phyloP scores from a whole-genome alignment of 2,888 invertebrate genomes.

The Eupithecia tripunctaria region DNA sequence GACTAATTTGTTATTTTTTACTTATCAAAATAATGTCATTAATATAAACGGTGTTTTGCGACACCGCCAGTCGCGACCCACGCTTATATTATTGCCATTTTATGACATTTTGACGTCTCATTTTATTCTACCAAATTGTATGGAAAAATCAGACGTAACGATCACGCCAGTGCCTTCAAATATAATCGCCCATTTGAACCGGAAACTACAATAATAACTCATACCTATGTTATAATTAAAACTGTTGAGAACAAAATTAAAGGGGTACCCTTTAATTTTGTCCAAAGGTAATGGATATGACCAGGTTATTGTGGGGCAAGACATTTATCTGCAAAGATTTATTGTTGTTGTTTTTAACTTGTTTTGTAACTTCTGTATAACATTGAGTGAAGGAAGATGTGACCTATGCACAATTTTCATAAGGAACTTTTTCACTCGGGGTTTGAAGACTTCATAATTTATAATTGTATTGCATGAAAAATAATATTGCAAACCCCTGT shows the following conservation, averaged over 20 bases:
- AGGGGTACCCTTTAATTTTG: no score
- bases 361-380: no score
- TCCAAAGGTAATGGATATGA: neutral
- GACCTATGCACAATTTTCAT: no score
- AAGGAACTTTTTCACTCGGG: no score
- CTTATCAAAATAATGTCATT: neutral
- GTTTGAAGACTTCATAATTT: no score
- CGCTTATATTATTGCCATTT: conserved; percentile 6
- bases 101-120: no score
- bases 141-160: no score
- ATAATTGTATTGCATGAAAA: neutral
- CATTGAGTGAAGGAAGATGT: no score
- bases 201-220: neutral
- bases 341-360: no score
- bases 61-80: neutral
- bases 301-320: neutral
- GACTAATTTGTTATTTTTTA: neutral
- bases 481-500: neutral
- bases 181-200: neutral
- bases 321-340: neutral
- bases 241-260: neutral
- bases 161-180: no score
- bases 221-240: neutral
- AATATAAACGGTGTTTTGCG: neutral
- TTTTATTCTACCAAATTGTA: no score